Percentiles rank a stretch among this genome's conserved stretches.
Conservation (phyloP, 2,113 vertebrate species). For the Petrocephalus microphthalmus region DNA sequence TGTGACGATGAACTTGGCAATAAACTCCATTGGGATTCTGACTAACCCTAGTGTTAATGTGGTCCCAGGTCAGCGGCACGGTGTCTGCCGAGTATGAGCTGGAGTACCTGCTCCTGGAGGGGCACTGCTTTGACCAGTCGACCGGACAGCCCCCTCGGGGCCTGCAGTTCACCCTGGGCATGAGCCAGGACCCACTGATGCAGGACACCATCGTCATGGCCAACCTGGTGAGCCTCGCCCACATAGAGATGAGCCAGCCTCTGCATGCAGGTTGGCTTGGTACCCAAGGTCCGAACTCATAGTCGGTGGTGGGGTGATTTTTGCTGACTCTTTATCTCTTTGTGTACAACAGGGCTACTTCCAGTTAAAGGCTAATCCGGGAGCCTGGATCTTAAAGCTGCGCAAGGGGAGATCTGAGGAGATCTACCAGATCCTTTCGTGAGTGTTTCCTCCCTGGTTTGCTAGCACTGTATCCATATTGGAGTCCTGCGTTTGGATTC, state of each 20-base stretch:
- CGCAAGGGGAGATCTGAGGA: constrained; percentile 89
- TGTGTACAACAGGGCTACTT: constrained; percentile 81
- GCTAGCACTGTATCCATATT: neutral
- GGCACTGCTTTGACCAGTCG: constrained; percentile 83
- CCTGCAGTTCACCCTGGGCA: constrained; percentile 89
- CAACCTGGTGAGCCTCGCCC: constrained; percentile 73
- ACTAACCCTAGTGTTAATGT: neutral
- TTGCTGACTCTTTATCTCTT: neutral
- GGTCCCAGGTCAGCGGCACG: constrained; percentile 62
- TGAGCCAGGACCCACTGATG: constrained; percentile 67
- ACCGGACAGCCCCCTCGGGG: constrained; percentile 80
- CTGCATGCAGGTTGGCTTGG: neutral
- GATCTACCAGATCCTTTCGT: constrained; percentile 84
- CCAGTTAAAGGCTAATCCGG: constrained; percentile 95
- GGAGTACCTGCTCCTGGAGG: constrained; percentile 86
- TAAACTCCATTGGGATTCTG: too few species aligned
- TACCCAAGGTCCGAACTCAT: too few species aligned
- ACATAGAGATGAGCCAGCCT: neutral
- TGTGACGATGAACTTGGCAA: too few species aligned
- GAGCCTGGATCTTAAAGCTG: constrained; percentile 79
- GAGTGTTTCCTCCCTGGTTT: constrained; percentile 49
- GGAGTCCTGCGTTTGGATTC: neutral
- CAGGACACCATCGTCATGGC: constrained; percentile 97
- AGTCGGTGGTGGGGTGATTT: too few species aligned
- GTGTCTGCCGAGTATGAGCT: constrained; percentile 85